Evolutionary conservation across 1,140 invertebrate species (phyloP), one percentile per base, ranked within the genome.

Genomic region (Drosophila serrata): DNA sequence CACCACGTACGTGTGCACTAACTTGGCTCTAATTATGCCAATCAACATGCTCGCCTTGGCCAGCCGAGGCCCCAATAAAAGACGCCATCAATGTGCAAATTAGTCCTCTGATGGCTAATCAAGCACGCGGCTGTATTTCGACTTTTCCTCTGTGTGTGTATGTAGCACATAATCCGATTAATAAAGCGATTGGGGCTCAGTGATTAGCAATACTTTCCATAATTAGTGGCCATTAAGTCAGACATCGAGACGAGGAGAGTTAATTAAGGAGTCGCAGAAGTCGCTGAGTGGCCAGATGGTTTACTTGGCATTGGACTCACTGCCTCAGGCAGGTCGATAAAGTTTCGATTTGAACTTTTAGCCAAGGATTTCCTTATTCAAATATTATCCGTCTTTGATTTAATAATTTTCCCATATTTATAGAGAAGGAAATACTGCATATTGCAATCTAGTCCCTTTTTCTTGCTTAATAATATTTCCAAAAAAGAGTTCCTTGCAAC

Each of bases 51-150:
- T 73, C 65, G 62, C 56, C 63, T 74, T 64, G 48, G 55, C 59
- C 74, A 73, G 75, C 65, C 51, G 17, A 19, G 31, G 65, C 70
- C 57, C 61, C 73, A 81, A 88, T 80, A 84, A 87, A 87, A 87
- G 84, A 88, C 78, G 84, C 77, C 84, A 88, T 84, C 80, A 90
- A 88, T 88, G 84, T 88, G 84, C 84, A 88, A 88, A 88, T 88
- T 88, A 88, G 77, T 77, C 85, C 61, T 49, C 55, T 77, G 84
- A 87, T 88, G 72, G 79, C 82, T 77, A 87, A 80, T 87, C 82
- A 87, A 75, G 49, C 51, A 13, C 63, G 62, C 37, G 31, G 24
- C 65, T 37, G 19, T 35, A 35, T 53, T 53, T 53, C 33, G 33
- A 42, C 40, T 35, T 22, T 12, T 33, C 17, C 46, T 51, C 17